phyloP scores from a whole-genome alignment of 1,140 invertebrate genomes.

The Pseudomyrmex pallidus region DNA sequence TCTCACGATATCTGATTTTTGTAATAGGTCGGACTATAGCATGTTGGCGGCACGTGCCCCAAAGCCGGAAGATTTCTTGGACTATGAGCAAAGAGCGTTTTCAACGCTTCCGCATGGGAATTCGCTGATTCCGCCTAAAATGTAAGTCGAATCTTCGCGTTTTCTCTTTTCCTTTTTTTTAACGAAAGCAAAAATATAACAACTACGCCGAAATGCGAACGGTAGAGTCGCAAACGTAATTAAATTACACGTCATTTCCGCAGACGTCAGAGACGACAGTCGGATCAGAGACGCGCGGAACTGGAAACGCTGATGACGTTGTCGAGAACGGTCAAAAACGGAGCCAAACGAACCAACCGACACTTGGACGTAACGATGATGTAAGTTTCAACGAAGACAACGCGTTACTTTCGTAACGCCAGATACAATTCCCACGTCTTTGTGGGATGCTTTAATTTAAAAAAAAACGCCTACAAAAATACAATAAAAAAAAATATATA shows the following conservation, averaged over 20 bases:
- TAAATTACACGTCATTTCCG: constrained; percentile 19
- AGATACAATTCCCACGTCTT: too few relatives aligned
- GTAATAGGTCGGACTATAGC: constrained; percentile 12
- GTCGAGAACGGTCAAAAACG: constrained; percentile 69
- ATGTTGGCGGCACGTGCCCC: constrained; percentile 1
- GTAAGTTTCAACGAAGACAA: constrained; percentile 19
- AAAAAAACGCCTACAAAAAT: too few relatives aligned
- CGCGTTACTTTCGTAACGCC: too few relatives aligned
- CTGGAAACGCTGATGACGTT: constrained; percentile 86
- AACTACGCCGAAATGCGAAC: background rate
- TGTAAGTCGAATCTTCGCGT: constrained; percentile 6
- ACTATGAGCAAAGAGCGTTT: background rate
- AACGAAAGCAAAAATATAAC: too few relatives aligned
- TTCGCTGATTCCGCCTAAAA: background rate
- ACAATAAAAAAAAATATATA: background rate
- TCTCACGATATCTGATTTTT: constrained; percentile 13
- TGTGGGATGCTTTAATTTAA: too few relatives aligned
- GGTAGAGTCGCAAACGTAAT: background rate
- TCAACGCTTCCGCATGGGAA: background rate
- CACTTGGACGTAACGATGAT: constrained; percentile 6
- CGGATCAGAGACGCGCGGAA: constrained; percentile 86
- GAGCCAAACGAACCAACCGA: background rate
- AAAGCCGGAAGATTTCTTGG: background rate
- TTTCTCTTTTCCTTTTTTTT: background rate
- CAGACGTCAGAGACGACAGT: constrained; percentile 85